Conservation (phyloP, 2,797 vertebrate genomes). For the Parauchenoglanis ngamensis region DNA sequence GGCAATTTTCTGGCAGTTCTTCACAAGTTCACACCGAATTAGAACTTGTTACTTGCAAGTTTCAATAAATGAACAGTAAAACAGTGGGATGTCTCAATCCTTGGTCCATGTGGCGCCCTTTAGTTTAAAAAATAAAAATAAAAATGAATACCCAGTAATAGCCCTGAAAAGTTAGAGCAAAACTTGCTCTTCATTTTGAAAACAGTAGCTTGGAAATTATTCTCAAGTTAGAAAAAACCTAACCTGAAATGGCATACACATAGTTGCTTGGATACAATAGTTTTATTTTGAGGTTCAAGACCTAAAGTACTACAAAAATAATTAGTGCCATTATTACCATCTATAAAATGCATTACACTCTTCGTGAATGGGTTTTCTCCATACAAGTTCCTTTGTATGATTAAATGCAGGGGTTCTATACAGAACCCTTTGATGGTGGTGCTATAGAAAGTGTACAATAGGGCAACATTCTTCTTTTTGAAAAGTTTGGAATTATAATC, state of each 20-base stretch:
- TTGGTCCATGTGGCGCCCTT: constrained; percentile 16
- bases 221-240: background rate
- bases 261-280: background rate
- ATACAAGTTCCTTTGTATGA: no score
- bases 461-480: background rate
- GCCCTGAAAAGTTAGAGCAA: background rate
- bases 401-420: background rate
- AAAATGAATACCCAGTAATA: constrained; percentile 2
- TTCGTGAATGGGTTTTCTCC: background rate
- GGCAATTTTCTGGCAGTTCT: background rate
- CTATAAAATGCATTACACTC: background rate
- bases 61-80: constrained; percentile 13
- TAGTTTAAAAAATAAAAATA: constrained; percentile 3
- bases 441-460: background rate
- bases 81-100: constrained; percentile 34
- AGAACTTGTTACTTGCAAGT: background rate
- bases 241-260: background rate
- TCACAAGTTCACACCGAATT: background rate
- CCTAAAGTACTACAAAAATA: background rate
- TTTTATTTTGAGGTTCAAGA: background rate
- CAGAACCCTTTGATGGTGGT: background rate
- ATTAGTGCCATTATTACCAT: background rate
- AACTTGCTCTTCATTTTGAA: background rate
- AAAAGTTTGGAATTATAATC: background rate
- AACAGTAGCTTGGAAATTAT: background rate